phyloP scores from a whole-genome alignment of 2,888 invertebrate genomes.

The Himalopsyche tibetana region DNA sequence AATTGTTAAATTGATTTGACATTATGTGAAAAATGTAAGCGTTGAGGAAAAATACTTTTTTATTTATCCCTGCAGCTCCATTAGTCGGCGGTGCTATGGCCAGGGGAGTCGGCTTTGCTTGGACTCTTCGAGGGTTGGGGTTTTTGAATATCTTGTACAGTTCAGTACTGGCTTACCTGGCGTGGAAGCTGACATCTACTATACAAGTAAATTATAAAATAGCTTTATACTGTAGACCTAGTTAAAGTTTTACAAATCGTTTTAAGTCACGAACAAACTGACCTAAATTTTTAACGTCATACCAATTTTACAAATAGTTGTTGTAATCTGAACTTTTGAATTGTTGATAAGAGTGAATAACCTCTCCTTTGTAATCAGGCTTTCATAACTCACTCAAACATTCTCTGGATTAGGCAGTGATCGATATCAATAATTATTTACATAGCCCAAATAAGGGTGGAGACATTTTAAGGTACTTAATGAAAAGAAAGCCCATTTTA shows the following conservation, averaged over 20 bases:
- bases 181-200: slow-evolving; percentile 65
- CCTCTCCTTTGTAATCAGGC: too few species aligned
- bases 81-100: slow-evolving; percentile 85
- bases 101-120: slow-evolving; percentile 82
- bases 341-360: too few species aligned
- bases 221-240: too few species aligned
- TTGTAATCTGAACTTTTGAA: too few species aligned
- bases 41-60: background rate
- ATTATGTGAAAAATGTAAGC: background rate
- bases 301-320: too few species aligned
- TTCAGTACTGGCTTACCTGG: slow-evolving; percentile 78
- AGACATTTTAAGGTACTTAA: background rate
- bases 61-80: slow-evolving; percentile 77
- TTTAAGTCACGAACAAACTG: too few species aligned
- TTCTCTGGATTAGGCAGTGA: too few species aligned
- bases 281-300: too few species aligned
- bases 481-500: too few species aligned
- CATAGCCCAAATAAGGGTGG: background rate
- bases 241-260: too few species aligned
- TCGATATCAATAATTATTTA: too few species aligned
- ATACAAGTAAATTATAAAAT: slow-evolving; percentile 55
- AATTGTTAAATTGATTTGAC: background rate
- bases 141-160: slow-evolving; percentile 83
- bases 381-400: too few species aligned
- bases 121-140: slow-evolving; percentile 85